phyloP scores from a whole-genome alignment of 1,140 invertebrate genomes.

The Drosophila kurseongensis region DNA sequence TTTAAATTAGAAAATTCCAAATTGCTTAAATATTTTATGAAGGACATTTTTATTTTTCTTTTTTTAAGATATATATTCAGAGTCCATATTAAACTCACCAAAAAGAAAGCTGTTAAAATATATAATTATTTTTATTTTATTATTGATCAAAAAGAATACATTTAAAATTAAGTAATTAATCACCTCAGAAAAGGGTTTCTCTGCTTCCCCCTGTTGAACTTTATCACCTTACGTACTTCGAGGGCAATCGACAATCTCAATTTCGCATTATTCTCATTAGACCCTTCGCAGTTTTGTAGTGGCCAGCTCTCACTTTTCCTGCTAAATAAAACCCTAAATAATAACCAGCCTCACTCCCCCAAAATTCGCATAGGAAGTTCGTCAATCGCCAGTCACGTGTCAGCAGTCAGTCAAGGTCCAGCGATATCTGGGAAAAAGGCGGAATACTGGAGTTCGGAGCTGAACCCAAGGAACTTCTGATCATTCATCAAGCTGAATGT shows the following conservation, averaged over 20 bases:
- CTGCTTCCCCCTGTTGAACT: not conserved
- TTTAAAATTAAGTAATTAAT: constrained; percentile 10
- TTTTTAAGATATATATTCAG: too few relatives aligned
- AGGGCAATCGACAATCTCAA: constrained; percentile 16
- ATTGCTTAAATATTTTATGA: too few relatives aligned
- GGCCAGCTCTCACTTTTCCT: constrained; percentile 23
- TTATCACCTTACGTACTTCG: not conserved
- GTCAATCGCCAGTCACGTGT: constrained; percentile 64
- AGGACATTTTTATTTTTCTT: too few relatives aligned
- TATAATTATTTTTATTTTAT: too few relatives aligned
- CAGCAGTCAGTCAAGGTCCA: constrained; percentile 71
- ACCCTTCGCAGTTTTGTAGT: constrained; percentile 21
- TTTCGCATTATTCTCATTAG: constrained; percentile 36
- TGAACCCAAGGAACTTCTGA: constrained; percentile 25
- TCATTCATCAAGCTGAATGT: constrained; percentile 82
- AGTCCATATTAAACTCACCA: too few relatives aligned
- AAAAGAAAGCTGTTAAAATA: too few relatives aligned
- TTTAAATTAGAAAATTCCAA: too few relatives aligned
- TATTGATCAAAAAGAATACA: not conserved
- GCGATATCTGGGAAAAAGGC: constrained; percentile 36
- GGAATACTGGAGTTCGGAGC: constrained; percentile 6
- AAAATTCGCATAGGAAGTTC: constrained; percentile 2
- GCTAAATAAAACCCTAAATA: constrained; percentile 25
- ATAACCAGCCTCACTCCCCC: constrained; percentile 2
- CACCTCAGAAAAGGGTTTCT: constrained; percentile 4